A percentile compares a stretch with the other conserved stretches of the same genome.
Evolutionary conservation across 2,797 vertebrate genomes (phyloP).

Genomic region (Sandelia bainsii): DNA sequence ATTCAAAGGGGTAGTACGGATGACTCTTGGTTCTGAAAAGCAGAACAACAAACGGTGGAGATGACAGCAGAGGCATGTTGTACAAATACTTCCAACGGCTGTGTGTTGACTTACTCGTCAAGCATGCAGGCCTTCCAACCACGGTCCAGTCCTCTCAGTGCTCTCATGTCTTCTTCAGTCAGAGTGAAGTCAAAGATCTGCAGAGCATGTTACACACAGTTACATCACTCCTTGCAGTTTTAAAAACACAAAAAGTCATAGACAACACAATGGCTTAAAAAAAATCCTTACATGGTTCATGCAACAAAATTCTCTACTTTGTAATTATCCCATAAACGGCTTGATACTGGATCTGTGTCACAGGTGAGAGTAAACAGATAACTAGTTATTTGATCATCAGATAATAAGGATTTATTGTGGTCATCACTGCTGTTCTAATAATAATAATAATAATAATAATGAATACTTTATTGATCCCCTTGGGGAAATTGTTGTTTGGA

Average conservation of each 20-base stretch:
- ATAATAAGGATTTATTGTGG: too few species aligned
- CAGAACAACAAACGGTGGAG: background rate
- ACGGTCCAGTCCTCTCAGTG: conserved; percentile 78
- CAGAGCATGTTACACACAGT: background rate
- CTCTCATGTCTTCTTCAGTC: conserved; percentile 77
- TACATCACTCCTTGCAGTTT: background rate
- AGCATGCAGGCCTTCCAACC: conserved; percentile 74
- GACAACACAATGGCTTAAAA: background rate
- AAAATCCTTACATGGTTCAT: too few species aligned
- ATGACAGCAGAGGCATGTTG: background rate
- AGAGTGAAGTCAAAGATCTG: conserved; percentile 83
- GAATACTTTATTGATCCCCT: too few species aligned
- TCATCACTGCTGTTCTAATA: too few species aligned
- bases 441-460: too few species aligned
- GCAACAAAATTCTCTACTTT: too few species aligned
- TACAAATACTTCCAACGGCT: background rate
- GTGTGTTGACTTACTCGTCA: conserved; percentile 66
- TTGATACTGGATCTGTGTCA: too few species aligned
- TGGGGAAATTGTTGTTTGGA: too few species aligned
- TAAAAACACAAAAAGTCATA: background rate
- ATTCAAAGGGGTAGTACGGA: conserved; percentile 80
- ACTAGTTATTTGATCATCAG: too few species aligned
- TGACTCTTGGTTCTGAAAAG: conserved; percentile 73
- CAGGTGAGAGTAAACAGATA: too few species aligned
- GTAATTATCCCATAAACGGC: too few species aligned